Conservation (phyloP, 1,140 invertebrate species). For the Sinella curviseta region DNA sequence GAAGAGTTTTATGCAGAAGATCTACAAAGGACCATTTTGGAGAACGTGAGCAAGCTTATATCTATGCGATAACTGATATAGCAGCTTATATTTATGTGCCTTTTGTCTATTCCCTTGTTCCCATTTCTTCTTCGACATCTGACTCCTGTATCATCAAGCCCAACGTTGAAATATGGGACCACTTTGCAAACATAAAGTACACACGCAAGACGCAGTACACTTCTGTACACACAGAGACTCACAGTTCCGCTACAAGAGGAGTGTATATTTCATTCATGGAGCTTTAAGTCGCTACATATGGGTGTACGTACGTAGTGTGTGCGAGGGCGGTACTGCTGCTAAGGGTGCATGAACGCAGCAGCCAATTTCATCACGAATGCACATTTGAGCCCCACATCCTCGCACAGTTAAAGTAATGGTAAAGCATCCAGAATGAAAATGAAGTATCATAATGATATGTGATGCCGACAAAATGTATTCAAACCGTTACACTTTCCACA, state of each 20-base stretch:
- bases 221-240: too few species aligned
- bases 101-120: not conserved
- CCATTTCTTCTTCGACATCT: not conserved
- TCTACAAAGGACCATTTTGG: too few species aligned
- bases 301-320: not conserved
- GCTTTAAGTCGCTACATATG: not conserved
- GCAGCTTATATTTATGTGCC: too few species aligned
- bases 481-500: not conserved
- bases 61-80: too few species aligned
- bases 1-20: too few species aligned
- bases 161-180: not conserved
- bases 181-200: not conserved
- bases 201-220: not conserved
- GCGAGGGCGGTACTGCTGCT: not conserved
- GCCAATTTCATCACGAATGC: conserved; percentile 25
- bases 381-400: conserved; percentile 3
- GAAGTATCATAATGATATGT: conserved; percentile 13
- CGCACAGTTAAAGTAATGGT: conserved; percentile 20
- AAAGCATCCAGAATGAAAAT: not conserved
- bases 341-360: not conserved
- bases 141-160: not conserved
- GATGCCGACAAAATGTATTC: conserved; percentile 15
- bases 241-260: too few species aligned
- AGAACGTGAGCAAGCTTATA: too few species aligned
- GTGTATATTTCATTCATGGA: too few species aligned